Conservation (phyloP, 2,888 invertebrate genomes). For the Diachrysia chrysitis region DNA sequence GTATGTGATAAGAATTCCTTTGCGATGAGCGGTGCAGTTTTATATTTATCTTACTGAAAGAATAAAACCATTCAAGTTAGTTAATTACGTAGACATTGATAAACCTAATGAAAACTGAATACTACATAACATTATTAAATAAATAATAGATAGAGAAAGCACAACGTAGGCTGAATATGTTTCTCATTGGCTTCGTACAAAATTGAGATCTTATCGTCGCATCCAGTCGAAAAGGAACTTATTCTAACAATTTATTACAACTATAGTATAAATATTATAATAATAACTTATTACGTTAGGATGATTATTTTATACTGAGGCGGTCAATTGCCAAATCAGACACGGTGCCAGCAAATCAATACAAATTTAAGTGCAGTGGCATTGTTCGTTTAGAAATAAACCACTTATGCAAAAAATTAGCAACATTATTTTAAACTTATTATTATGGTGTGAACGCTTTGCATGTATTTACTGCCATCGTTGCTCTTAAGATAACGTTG, state of each 20-base stretch:
- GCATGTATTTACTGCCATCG: conserved; percentile 26
- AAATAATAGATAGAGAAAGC: background rate
- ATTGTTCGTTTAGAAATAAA: background rate
- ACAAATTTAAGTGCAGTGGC: background rate
- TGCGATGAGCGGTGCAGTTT: too few relatives aligned
- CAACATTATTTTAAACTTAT: background rate
- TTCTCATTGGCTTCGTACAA: conserved; percentile 6
- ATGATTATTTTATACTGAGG: conserved; percentile 20
- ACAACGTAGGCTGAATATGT: conserved; percentile 22
- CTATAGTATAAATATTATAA: conserved; percentile 28
- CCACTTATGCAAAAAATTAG: background rate
- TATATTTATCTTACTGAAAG: background rate
- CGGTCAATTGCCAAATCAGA: background rate
- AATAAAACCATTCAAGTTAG: background rate
- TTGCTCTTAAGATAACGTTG: conserved; percentile 6
- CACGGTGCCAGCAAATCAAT: conserved; percentile 19
- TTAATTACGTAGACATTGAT: conserved; percentile 1
- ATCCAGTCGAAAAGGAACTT: conserved; percentile 5
- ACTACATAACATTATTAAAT: background rate
- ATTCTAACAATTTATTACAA: conserved; percentile 19
- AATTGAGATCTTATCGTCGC: conserved; percentile 15
- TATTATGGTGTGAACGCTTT: background rate
- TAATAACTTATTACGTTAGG: conserved; percentile 21
- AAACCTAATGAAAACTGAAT: background rate
- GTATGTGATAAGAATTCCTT: too few relatives aligned